Evolutionary conservation across 2,888 invertebrate species (phyloP), one percentile per base, ranked within the genome.

Genomic region (Pteria penguin): DNA sequence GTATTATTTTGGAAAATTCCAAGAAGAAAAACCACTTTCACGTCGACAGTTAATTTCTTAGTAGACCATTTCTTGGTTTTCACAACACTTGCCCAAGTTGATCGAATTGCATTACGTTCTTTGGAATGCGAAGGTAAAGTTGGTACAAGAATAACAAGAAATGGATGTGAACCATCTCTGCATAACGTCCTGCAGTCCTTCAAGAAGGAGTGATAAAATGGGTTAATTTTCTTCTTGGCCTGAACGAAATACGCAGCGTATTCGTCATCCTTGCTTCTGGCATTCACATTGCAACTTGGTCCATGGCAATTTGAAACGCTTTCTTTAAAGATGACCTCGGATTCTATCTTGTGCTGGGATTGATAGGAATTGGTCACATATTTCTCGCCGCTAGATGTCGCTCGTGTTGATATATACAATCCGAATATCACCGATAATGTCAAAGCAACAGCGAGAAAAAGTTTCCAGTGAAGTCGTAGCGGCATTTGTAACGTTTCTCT

Each of bases 111-210:
- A 11, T 82, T 65, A 36, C 87, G 72, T 8, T 80, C 74, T 18
- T 68, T 63, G 8, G 45, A 18, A 58, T 85, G 80, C 4, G 77
- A 60, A 14, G 76, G 79, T n/a, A 78, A 68, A 0, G 86, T 81
- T 4, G 83, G 84, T 1, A 87, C 81, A 8, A 84, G 55, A 2
- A 86, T 79, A 4, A 87, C 69, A 45, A 85, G 69, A 58, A 80
- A 84, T 0, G 72, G 61, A 8, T 27, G 27, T 1, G 32, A 32
- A 24, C 67, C 60, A 24, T 65, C 31, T 62, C 83, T 8, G 45
- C 45, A 85, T 24, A 85, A 73, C 11, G 72, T 55, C 29, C 33
- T 57, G 4, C 77, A 72, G 2, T 33, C 26, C 52, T 79, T 77
- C 1, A 81, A 52, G 63, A 81, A 83, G 1, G 71, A 62, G n/a